Conservation (phyloP, 2,113 vertebrate genomes). For the Rhea pennata region DNA sequence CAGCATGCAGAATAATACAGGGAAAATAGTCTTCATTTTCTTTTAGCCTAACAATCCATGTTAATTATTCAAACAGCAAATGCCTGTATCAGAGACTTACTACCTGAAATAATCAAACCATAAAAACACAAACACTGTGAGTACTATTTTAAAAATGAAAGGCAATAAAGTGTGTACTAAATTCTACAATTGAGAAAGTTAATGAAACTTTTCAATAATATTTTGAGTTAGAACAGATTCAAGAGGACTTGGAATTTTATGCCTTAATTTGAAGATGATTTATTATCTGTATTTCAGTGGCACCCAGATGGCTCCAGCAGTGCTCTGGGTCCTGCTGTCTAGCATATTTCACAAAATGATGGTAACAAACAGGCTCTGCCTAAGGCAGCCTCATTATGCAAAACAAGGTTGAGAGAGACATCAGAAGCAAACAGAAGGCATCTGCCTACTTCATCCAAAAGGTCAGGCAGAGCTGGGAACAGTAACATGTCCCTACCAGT, state of each 20-base stretch:
- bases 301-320: constrained; percentile 53
- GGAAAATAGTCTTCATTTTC: constrained; percentile 9
- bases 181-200: neutral
- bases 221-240: constrained; percentile 7
- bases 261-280: constrained; percentile 38
- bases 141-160: neutral
- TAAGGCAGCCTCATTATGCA: constrained; percentile 42
- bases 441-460: constrained; percentile 46
- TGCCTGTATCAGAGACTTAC: neutral
- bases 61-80: constrained; percentile 35
- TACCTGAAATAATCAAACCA: neutral
- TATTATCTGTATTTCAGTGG: constrained; percentile 51
- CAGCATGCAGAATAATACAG: neutral
- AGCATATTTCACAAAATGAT: constrained; percentile 22
- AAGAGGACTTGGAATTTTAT: constrained; percentile 24
- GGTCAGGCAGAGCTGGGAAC: constrained; percentile 45
- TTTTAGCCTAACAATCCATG: neutral
- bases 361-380: constrained; percentile 27
- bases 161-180: neutral
- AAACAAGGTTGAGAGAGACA: constrained; percentile 41
- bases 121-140: neutral
- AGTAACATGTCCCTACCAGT: neutral
- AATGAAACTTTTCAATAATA: constrained; percentile 6
- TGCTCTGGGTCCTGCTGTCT: constrained; percentile 35
- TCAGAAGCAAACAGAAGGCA: constrained; percentile 44